Evolutionary conservation across 2,888 invertebrate genomes (phyloP).

Genomic region (Lepetodrilus schrolli): DNA sequence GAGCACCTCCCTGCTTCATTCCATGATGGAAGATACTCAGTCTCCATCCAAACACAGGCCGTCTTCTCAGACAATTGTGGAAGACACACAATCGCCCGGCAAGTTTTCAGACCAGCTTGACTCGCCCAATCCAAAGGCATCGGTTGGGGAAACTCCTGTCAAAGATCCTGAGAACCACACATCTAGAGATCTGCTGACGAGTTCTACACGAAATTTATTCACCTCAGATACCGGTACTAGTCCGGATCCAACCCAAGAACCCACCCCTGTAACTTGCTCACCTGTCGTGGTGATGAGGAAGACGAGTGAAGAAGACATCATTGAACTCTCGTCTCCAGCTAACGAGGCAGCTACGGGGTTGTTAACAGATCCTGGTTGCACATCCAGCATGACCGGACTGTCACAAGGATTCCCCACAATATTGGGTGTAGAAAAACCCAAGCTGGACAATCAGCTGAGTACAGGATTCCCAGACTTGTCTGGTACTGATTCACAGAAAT

Average conservation of each 20-base stretch:
- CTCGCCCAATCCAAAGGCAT: not conserved
- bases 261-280: constrained; percentile 34
- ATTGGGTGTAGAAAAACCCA: not conserved
- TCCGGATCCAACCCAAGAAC: not conserved
- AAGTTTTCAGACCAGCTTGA: constrained; percentile 37
- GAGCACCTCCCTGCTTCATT: not conserved
- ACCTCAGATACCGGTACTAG: constrained; percentile 30
- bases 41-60: not conserved
- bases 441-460: not conserved
- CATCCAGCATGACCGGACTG: not conserved
- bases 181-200: constrained; percentile 34
- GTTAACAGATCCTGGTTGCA: not conserved
- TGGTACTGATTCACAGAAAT: not conserved
- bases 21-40: constrained; percentile 16
- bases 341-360: not conserved
- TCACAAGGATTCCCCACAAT: constrained; percentile 17
- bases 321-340: not conserved
- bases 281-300: constrained; percentile 54
- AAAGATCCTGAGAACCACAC: constrained; percentile 39
- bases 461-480: not conserved
- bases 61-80: constrained; percentile 52
- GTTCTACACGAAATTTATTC: constrained; percentile 55
- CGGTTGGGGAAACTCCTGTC: constrained; percentile 59
- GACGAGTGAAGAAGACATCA: constrained; percentile 44
- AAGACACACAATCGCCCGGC: constrained; percentile 66